Evolutionary conservation across 2,797 vertebrate genomes (phyloP).

Genomic region (Etheostoma nigrum): DNA sequence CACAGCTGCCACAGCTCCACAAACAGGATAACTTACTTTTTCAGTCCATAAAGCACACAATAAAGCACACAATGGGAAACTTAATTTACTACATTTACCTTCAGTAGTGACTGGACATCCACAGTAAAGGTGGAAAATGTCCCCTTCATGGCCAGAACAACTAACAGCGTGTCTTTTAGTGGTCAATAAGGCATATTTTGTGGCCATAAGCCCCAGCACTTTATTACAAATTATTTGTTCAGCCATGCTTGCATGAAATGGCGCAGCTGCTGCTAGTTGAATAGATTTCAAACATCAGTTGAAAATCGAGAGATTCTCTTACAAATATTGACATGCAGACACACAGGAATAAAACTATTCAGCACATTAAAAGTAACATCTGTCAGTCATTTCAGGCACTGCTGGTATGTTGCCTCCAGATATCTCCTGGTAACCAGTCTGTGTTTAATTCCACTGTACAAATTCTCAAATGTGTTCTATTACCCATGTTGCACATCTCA

Average conservation of each 20-base stretch:
- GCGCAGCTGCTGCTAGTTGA: conserved; percentile 35
- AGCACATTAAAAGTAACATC: conserved; percentile 44
- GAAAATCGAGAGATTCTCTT: conserved; percentile 39
- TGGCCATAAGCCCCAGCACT: conserved; percentile 42
- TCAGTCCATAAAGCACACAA: too few species aligned
- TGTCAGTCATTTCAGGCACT: conserved; percentile 57
- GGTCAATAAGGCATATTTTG: conserved; percentile 47
- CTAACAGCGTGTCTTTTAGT: conserved; percentile 35
- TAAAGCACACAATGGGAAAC: too few species aligned
- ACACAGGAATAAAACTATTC: conserved; percentile 25
- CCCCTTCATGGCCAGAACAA: not conserved
- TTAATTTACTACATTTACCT: not conserved
- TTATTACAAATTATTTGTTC: conserved; percentile 61
- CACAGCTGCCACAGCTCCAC: too few species aligned
- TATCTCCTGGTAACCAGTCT: conserved; percentile 34
- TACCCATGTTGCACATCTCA: conserved; percentile 68
- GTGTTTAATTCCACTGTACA: conserved; percentile 56
- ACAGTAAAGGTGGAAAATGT: not conserved
- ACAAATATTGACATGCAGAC: conserved; percentile 33
- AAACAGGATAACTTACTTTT: too few species aligned
- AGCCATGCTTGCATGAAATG: conserved; percentile 37
- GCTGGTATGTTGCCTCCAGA: conserved; percentile 35
- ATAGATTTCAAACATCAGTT: conserved; percentile 43
- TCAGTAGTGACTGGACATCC: too few species aligned
- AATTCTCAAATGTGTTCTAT: conserved; percentile 67